phyloP scores from a whole-genome alignment of 2,113 vertebrate genomes.

The Oreochromis niloticus region DNA sequence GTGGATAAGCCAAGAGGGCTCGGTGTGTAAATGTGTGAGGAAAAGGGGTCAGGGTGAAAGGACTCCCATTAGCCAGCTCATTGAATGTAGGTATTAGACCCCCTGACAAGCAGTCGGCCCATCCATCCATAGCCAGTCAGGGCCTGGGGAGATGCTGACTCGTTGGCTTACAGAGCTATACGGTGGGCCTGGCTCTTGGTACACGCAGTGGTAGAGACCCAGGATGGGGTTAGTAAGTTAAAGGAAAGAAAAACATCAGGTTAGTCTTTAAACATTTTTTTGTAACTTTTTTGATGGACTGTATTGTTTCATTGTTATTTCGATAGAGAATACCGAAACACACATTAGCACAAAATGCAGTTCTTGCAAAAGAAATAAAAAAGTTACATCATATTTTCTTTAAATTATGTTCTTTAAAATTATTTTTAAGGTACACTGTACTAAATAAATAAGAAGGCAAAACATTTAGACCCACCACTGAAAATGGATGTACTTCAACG shows the following conservation, averaged over 20 bases:
- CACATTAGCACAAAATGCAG: background rate
- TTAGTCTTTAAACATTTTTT: background rate
- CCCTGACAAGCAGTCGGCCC: conserved; percentile 29
- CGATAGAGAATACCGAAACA: background rate
- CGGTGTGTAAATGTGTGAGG: conserved; percentile 53
- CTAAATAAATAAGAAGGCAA: background rate
- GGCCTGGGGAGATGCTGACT: conserved; percentile 43
- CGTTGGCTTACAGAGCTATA: conserved; percentile 27
- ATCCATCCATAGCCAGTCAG: conserved; percentile 52
- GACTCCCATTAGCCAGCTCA: conserved; percentile 65
- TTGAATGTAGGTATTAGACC: conserved; percentile 53
- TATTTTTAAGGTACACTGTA: background rate
- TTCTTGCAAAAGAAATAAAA: background rate
- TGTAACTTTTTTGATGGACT: background rate
- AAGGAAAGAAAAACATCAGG: background rate
- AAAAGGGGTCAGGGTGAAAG: conserved; percentile 57
- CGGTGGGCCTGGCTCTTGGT: conserved; percentile 5
- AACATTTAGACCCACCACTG: background rate
- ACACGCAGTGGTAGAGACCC: background rate
- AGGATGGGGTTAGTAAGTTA: background rate
- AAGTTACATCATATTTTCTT: background rate
- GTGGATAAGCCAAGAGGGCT: conserved; percentile 39
- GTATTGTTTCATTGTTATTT: background rate
- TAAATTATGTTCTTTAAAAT: background rate
- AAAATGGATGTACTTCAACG: background rate